Evolutionary conservation across 2,113 vertebrate species (phyloP).

Genomic region (Pao palembangensis): DNA sequence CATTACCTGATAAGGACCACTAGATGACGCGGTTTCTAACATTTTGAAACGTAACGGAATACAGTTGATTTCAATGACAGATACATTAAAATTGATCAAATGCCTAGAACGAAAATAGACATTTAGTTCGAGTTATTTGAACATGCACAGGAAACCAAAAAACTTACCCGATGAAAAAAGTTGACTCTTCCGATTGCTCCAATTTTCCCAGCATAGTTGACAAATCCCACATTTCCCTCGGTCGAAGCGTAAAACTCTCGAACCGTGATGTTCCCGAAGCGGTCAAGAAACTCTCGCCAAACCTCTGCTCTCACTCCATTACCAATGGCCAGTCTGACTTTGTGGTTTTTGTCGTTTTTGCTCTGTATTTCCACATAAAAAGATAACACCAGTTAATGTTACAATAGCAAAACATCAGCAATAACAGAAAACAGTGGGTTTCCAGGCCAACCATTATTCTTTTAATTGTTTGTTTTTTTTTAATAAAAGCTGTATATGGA

Average conservation of each 20-base stretch:
- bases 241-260: constrained; percentile 86
- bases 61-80: no score
- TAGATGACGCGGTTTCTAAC: no score
- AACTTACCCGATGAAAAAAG: constrained; percentile 76
- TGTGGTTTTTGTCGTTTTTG: constrained; percentile 79
- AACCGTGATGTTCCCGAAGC: constrained; percentile 81
- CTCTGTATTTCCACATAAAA: constrained; percentile 60
- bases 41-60: no score
- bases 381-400: background rate
- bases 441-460: no score
- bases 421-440: no score
- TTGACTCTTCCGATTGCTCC: constrained; percentile 81
- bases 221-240: constrained; percentile 84
- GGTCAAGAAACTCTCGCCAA: constrained; percentile 82
- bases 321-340: constrained; percentile 80
- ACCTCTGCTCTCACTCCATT: constrained; percentile 84
- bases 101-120: no score
- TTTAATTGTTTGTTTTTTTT: no score
- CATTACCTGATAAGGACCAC: no score
- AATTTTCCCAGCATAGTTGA: constrained; percentile 83
- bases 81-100: no score
- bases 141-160: background rate
- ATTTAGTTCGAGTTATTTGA: no score
- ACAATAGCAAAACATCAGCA: background rate
- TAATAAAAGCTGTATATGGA: no score